Base-by-base conservation (phyloP, 2,888 invertebrate species). In the Autographa pulchrina region DNA sequence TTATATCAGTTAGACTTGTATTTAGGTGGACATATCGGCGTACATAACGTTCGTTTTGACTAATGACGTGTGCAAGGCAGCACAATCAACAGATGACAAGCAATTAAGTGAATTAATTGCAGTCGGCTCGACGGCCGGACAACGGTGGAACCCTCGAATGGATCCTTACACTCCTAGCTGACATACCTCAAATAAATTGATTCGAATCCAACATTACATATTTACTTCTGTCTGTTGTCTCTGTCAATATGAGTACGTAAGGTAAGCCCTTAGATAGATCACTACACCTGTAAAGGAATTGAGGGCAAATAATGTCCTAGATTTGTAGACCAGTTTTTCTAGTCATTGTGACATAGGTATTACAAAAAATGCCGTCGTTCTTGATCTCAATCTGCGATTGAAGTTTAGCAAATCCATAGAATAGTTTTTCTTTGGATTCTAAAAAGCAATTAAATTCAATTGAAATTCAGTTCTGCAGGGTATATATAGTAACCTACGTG, bases 41-140 rank as follows among this genome's bases (percentile, higher is more conserved):
- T 67, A 73, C 63, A 75, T 73, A 79, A 56, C 77, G 76, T 70
- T 82, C 86, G 89, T 93, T 92, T 92, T 93, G 93, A 93, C 90
- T 92, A 93, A 94, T 94, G 92, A 91, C 90, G 86, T 86, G 85
- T 87, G 86, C 89, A 88, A 88, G 88, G 86, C 86, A 87, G 87
- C 86, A 89, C 91, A 90, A 93, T 93, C 93, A 93, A 92, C 92
- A 93, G 92, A 92, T 93, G 93, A 93, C 92, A 92, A 89, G 91
- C 91, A 92, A 94, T 94, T 94, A 93, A 91, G 92, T 88, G 81
- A 90, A 94, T 93, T 93, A 93, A 94, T 93, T 88, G 91, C 88
- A 78, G 80, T 81, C 81, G 85, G 77, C 62, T 69, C 70, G 79
- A 61, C 72, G 78, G 68, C 59, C 70, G 78, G 83, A 80, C 77